A percentile compares a stretch with the other conserved stretches of the same genome.
phyloP scores from a whole-genome alignment of 64 coral and sea anemone genomes.

The Dendrophyllia cribrosa region DNA sequence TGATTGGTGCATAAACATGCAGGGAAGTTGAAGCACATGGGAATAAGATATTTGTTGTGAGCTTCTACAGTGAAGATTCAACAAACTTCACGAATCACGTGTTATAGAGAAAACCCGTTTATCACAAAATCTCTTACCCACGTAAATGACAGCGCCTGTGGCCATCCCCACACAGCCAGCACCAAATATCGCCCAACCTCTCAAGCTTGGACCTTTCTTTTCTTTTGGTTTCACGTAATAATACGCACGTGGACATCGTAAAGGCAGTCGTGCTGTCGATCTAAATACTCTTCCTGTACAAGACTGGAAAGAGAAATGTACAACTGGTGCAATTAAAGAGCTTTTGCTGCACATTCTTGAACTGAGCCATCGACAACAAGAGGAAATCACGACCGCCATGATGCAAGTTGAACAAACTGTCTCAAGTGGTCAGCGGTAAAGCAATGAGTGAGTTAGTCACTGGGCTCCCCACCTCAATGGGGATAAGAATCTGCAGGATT shows the following conservation, averaged over 20 bases:
- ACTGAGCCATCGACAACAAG: background rate
- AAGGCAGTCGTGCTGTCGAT: conserved; percentile 11
- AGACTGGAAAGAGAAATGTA: conserved; percentile 8
- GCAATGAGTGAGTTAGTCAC: background rate
- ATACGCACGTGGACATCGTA: conserved; percentile 66
- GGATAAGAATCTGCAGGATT: too few relatives aligned
- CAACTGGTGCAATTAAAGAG: background rate
- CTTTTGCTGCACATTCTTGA: background rate
- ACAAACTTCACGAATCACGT: too few relatives aligned
- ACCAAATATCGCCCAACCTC: conserved; percentile 73
- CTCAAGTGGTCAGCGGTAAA: background rate
- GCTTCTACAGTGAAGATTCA: too few relatives aligned
- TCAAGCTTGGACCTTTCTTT: conserved; percentile 84
- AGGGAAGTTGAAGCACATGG: too few relatives aligned
- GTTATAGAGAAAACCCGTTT: too few relatives aligned
- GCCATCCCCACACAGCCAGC: conserved; percentile 19
- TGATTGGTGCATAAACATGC: too few relatives aligned
- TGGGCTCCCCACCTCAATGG: background rate
- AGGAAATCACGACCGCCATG: conserved; percentile 12
- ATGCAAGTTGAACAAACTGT: conserved; percentile 29
- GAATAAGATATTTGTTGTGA: too few relatives aligned
- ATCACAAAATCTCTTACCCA: conserved; percentile 62
- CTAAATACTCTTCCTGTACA: background rate
- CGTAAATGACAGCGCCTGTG: conserved; percentile 63
- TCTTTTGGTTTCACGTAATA: conserved; percentile 97